Evolutionary conservation across 2,113 vertebrate genomes (phyloP).

Genomic region (Orthonyx spaldingii): DNA sequence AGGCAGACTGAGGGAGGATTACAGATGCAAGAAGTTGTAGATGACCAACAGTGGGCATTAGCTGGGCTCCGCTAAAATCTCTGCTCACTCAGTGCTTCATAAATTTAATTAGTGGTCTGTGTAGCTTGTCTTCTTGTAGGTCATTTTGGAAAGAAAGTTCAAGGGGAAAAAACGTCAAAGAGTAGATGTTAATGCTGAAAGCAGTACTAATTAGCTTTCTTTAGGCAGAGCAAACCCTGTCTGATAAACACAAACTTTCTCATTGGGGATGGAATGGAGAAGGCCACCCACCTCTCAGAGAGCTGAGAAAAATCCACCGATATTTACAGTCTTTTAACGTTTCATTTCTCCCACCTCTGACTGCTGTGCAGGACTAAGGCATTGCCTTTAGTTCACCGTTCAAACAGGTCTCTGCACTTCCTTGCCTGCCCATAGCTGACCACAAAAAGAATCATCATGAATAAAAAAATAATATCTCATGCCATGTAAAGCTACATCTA

Average conservation of each 20-base stretch:
- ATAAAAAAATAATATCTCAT: neutral
- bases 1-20: neutral
- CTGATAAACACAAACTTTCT: neutral
- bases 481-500: neutral
- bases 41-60: neutral
- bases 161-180: neutral
- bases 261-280: neutral
- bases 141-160: neutral
- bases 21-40: neutral
- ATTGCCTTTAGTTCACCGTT: neutral
- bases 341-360: neutral
- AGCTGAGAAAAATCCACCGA: neutral
- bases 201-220: neutral
- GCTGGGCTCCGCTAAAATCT: neutral
- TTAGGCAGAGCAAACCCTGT: neutral
- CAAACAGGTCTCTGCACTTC: neutral
- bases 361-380: neutral
- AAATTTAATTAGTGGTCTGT: neutral
- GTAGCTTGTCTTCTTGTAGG: neutral
- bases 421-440: neutral
- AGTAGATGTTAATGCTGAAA: neutral
- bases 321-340: neutral
- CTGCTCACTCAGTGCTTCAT: neutral
- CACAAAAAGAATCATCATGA: neutral
- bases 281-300: neutral